Evolutionary conservation across 2,113 vertebrate species (phyloP).

Genomic region (Scolopax mira): DNA sequence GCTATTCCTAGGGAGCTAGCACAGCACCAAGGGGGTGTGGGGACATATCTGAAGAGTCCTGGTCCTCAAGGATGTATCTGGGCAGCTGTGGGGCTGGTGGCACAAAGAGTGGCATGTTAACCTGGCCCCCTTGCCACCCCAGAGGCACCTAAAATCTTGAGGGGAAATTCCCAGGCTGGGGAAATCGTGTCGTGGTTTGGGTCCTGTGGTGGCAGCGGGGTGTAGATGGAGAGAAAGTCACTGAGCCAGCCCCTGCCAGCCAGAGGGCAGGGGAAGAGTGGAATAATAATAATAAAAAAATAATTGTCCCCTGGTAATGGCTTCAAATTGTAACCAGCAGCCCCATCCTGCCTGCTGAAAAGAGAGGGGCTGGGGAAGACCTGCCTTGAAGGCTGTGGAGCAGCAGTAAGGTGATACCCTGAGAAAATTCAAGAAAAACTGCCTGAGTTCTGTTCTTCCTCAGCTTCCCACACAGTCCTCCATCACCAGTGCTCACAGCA

Average conservation of each 20-base stretch:
- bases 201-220: background rate
- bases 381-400: background rate
- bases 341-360: background rate
- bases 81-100: background rate
- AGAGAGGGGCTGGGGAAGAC: background rate
- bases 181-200: background rate
- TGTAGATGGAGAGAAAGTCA: background rate
- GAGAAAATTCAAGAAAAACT: conserved; percentile 9
- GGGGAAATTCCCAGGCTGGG: background rate
- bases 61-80: background rate
- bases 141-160: background rate
- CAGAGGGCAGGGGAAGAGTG: background rate
- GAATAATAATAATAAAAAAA: background rate
- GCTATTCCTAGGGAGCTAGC: background rate
- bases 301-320: conserved; percentile 1
- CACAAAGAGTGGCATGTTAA: rapidly evolving
- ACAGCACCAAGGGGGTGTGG: rapidly evolving
- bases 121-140: background rate
- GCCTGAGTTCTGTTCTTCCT: background rate
- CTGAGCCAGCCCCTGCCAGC: background rate
- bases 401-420: conserved; percentile 32
- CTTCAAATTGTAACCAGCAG: conserved; percentile 9
- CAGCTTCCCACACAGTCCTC: background rate
- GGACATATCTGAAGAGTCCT: rapidly evolving
- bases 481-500: background rate